Percentiles rank a stretch among this genome's conserved stretches.
Evolutionary conservation across 2,888 invertebrate species (phyloP).

Genomic region (Habroteleia sp.): DNA sequence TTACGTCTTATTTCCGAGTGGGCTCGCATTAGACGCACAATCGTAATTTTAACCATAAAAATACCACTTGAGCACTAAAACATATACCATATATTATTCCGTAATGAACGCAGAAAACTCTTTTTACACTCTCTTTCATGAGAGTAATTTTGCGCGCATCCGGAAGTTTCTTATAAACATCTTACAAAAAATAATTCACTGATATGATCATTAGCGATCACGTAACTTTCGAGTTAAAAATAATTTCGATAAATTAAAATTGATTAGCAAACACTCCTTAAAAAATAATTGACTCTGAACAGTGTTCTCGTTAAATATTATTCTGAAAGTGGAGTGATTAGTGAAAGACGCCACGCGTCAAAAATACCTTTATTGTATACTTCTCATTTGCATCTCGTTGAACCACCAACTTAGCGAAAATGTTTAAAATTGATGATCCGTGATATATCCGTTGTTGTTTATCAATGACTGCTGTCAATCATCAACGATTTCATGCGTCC

Average conservation of each 20-base stretch:
- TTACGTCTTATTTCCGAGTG: slow-evolving; percentile 21
- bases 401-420: no score
- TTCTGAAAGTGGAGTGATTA: no score
- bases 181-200: slow-evolving; percentile 34
- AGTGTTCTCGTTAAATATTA: background rate
- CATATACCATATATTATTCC: slow-evolving; percentile 46
- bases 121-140: slow-evolving; percentile 51
- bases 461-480: no score
- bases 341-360: no score
- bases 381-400: no score
- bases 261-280: slow-evolving; percentile 23
- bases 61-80: slow-evolving; percentile 41
- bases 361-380: no score
- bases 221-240: slow-evolving; percentile 21
- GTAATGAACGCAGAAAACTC: slow-evolving; percentile 37
- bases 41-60: slow-evolving; percentile 44
- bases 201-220: slow-evolving; percentile 45
- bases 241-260: slow-evolving; percentile 26
- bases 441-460: no score
- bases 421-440: no score
- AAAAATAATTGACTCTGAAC: no score
- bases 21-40: slow-evolving; percentile 21
- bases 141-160: slow-evolving; percentile 58
- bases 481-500: no score
- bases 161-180: slow-evolving; percentile 57